These are phyloP conservation scores for Ophonus ardosiacus DNA, from an alignment of 2,888 invertebrate species.

Conservation along the genomic window DNA sequence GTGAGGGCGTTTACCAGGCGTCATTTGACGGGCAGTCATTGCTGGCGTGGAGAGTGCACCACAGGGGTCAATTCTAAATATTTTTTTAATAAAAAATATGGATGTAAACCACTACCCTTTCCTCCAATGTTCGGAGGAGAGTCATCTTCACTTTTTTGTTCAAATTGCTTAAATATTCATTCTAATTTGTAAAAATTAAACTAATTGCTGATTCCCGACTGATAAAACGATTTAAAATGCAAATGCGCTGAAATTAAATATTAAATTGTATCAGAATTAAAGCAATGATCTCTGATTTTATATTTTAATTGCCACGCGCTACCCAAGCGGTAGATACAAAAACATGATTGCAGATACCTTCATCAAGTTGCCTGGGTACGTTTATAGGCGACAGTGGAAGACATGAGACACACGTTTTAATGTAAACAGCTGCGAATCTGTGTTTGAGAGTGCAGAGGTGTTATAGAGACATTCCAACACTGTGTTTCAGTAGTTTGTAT, in stretches of 20 bases:
- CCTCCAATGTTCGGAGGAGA: too few species aligned
- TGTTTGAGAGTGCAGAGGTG: not conserved
- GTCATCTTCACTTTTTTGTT: not conserved
- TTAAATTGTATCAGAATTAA: not conserved
- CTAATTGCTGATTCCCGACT: not conserved
- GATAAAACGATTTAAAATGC: constrained; percentile 11
- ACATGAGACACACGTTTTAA: not conserved
- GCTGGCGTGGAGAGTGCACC: too few species aligned
- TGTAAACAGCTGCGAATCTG: not conserved
- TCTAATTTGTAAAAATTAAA: not conserved
- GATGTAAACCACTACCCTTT: too few species aligned
- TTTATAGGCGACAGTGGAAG: constrained; percentile 3
- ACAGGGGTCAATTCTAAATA: too few species aligned
- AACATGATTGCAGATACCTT: constrained; percentile 12
- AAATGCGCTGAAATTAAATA: constrained; percentile 30
- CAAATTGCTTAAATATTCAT: not conserved
- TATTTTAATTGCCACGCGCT: constrained; percentile 23
- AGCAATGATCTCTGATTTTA: not conserved
- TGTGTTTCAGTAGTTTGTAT: not conserved
- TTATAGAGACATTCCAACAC: not conserved
- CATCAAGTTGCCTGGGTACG: constrained; percentile 1
- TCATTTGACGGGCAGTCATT: too few species aligned
- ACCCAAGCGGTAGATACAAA: not conserved
- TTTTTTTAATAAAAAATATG: too few species aligned
- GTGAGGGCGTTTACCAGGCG: too few species aligned